Percentiles rank a stretch among this genome's conserved stretches.
Conservation (phyloP, 1,140 invertebrate species). For the Mactra quadrangularis region DNA sequence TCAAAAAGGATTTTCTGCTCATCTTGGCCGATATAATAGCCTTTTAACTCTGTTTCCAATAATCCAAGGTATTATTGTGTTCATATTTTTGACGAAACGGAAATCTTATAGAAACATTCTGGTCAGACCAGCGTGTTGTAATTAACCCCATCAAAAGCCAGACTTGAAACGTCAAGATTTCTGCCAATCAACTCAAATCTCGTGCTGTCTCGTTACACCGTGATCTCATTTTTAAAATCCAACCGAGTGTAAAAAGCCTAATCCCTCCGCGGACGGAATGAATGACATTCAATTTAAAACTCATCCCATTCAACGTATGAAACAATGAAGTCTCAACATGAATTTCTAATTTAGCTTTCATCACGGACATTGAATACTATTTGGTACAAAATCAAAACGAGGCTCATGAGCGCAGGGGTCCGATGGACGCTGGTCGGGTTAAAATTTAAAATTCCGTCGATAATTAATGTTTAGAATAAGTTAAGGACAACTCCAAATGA, state of each 20-base stretch:
- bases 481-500: slow-evolving; percentile 29
- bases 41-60: slow-evolving; percentile 1
- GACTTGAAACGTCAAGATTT: slow-evolving; percentile 42
- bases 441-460: slow-evolving; percentile 30
- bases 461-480: slow-evolving; percentile 58
- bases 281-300: slow-evolving; percentile 50
- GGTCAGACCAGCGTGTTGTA: slow-evolving; percentile 32
- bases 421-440: slow-evolving; percentile 1
- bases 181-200: slow-evolving; percentile 52
- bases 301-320: slow-evolving; percentile 19
- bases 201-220: slow-evolving; percentile 52
- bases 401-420: neutral
- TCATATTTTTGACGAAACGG: slow-evolving; percentile 7
- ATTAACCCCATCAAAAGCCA: slow-evolving; percentile 50
- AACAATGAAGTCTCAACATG: slow-evolving; percentile 42
- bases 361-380: slow-evolving; percentile 18
- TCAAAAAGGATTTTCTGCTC: slow-evolving; percentile 39
- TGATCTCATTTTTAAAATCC: slow-evolving; percentile 54
- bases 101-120: neutral
- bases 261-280: slow-evolving; percentile 38
- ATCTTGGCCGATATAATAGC: slow-evolving; percentile 7
- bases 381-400: slow-evolving; percentile 39
- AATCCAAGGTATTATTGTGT: slow-evolving; percentile 39
- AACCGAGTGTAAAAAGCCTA: slow-evolving; percentile 8
- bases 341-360: slow-evolving; percentile 60